phyloP scores from a whole-genome alignment of 2,888 invertebrate species.

The Stenodema calcarata region DNA sequence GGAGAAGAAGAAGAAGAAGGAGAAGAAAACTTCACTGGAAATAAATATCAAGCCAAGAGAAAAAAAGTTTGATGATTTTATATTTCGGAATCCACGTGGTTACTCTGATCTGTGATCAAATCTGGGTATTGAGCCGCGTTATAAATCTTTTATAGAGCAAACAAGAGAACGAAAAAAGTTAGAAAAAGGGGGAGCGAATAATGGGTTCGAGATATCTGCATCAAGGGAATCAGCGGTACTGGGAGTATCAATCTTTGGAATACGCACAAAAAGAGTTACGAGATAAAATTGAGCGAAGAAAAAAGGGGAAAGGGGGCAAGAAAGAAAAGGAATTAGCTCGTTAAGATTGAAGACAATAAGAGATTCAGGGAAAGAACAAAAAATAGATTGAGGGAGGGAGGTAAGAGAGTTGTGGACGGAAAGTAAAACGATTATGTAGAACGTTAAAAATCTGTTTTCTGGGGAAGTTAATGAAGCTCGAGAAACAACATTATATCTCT shows the following conservation, averaged over 20 bases:
- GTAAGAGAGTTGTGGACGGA: conserved; percentile 7
- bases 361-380: not conserved
- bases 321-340: conserved; percentile 42
- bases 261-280: conserved; percentile 3
- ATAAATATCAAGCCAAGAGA: too few species aligned
- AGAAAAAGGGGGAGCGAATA: not conserved
- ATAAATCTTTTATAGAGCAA: not conserved
- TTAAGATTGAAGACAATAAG: conserved; percentile 46
- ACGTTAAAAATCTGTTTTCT: conserved; percentile 46
- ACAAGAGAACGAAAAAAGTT: not conserved
- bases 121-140: too few species aligned
- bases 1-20: too few species aligned
- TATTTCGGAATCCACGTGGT: too few species aligned
- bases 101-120: too few species aligned
- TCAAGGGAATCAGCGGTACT: not conserved
- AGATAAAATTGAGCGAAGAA: not conserved
- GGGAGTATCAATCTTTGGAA: conserved; percentile 10
- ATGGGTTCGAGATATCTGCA: not conserved
- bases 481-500: conserved; percentile 45
- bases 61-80: too few species aligned
- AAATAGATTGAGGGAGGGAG: not conserved
- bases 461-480: conserved; percentile 43
- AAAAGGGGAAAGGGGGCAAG: too few species aligned
- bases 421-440: conserved; percentile 47
- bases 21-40: too few species aligned